phyloP scores from a whole-genome alignment of 2,113 vertebrate genomes.

The Spheniscus mendiculus region DNA sequence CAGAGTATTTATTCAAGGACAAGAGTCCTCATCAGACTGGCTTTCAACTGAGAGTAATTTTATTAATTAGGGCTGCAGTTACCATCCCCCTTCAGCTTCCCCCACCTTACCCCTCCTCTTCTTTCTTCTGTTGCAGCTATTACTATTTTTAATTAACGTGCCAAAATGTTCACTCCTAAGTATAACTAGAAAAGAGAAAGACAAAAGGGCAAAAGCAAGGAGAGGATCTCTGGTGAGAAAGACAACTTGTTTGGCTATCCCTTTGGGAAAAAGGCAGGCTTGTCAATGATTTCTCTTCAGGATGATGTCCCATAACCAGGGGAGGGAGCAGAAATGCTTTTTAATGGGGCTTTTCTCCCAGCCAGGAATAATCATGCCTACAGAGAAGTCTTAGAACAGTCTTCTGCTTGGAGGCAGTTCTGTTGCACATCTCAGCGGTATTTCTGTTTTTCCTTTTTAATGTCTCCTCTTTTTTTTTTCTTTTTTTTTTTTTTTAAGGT shows the following conservation, averaged over 20 bases:
- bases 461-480: not conserved
- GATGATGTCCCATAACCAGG: not conserved
- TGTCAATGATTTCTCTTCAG: slow-evolving; percentile 21
- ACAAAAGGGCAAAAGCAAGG: not conserved
- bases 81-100: slow-evolving; percentile 33
- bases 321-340: not conserved
- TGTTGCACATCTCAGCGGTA: not conserved
- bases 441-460: not conserved
- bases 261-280: slow-evolving; percentile 8
- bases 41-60: slow-evolving; percentile 66
- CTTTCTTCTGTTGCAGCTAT: slow-evolving; percentile 51
- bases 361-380: not conserved
- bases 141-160: slow-evolving; percentile 73
- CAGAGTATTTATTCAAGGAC: slow-evolving; percentile 45
- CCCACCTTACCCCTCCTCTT: slow-evolving; percentile 12
- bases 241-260: slow-evolving; percentile 5
- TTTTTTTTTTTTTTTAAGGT: not conserved
- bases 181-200: slow-evolving; percentile 27
- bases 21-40: slow-evolving; percentile 51
- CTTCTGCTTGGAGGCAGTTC: not conserved
- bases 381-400: not conserved
- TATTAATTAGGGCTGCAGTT: slow-evolving; percentile 63
- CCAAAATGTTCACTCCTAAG: slow-evolving; percentile 55
- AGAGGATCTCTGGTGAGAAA: not conserved
- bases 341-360: slow-evolving; percentile 4